Evolutionary conservation across 2,888 invertebrate genomes (phyloP), one percentile per base, ranked within the genome.

Genomic region (Drosophila picticornis): DNA sequence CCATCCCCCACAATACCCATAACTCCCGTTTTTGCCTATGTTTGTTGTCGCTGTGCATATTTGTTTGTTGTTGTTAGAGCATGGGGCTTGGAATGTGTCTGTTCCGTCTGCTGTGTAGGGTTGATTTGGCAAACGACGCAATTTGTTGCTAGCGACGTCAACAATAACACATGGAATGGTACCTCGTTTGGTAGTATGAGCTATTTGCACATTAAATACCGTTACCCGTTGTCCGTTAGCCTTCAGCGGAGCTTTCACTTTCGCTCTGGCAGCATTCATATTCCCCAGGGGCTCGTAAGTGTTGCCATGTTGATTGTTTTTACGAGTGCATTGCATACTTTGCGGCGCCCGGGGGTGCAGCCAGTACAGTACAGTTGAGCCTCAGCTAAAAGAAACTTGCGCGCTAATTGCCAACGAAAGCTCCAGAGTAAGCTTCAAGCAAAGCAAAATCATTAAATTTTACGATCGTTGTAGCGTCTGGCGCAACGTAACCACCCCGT

Each of bases 181-280:
- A 55, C 19, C 51, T 56, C 55, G 63, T 27, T 43, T 34, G 60
- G 62, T 40, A 79, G 86, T 72, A 76, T 81, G 86, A 77, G 89
- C 63, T 88, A 72, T 84, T 90, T 88, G 83, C 88, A 88, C 90
- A 89, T 91, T 90, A 92, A 92, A 90, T 89, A 89, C 86, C 85
- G 84, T 83, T 84, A 87, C 83, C 89, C 88, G 82, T 83, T 79
- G 81, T 73, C 81, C 74, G 69, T 74, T 82, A 52, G 55, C 66
- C 73, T 31, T 3, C 43, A 58, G 55, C 43, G 48, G 61, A 62
- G 74, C 72, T 80, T 85, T 75, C 78, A 67, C 68, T 71, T 66
- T 79, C 69, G n/a, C 52, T 72, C 38, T 38, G 64, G 22, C 51
- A 29, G 31, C 69, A 70, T 68, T 80, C 53, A 66, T 73, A 76